Evolutionary conservation across 92 coral and sea anemone genomes (phyloP).

Genomic region (Parazoanthus atlanticus): DNA sequence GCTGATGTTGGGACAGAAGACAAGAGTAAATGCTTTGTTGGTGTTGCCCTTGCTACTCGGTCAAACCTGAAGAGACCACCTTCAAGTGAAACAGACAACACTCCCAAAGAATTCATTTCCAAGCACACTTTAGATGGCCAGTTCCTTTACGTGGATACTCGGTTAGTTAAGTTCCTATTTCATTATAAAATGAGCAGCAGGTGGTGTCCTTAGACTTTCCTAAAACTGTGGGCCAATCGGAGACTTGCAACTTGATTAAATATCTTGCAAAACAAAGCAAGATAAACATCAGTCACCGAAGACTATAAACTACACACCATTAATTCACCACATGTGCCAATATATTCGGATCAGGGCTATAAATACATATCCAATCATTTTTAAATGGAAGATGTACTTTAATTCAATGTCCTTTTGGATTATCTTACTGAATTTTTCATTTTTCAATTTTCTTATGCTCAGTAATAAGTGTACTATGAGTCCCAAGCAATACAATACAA

Average conservation of each 20-base stretch:
- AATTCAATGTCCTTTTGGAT: too few relatives aligned
- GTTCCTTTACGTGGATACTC: slow-evolving; percentile 87
- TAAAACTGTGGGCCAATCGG: background rate
- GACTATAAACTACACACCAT: too few relatives aligned
- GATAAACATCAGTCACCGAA: background rate
- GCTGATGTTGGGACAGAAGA: background rate
- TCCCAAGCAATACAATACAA: too few relatives aligned
- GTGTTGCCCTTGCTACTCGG: slow-evolving; percentile 35
- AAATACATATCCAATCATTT: too few relatives aligned
- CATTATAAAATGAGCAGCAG: background rate
- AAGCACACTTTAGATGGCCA: slow-evolving; percentile 95
- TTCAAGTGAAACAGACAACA: slow-evolving; percentile 2
- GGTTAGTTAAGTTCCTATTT: slow-evolving; percentile 48
- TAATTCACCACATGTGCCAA: too few relatives aligned
- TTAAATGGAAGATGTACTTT: too few relatives aligned
- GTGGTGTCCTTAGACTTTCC: background rate
- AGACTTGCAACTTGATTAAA: too few relatives aligned
- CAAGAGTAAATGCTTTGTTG: slow-evolving; percentile 48
- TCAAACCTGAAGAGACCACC: slow-evolving; percentile 20
- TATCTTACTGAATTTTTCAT: too few relatives aligned
- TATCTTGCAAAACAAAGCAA: too few relatives aligned
- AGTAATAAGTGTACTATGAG: too few relatives aligned
- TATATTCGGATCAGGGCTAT: too few relatives aligned
- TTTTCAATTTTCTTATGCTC: too few relatives aligned
- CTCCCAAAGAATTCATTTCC: slow-evolving; percentile 63